These are phyloP conservation scores for Lerema accius DNA, from an alignment of 1,140 invertebrate species.

Conservation along the genomic window DNA sequence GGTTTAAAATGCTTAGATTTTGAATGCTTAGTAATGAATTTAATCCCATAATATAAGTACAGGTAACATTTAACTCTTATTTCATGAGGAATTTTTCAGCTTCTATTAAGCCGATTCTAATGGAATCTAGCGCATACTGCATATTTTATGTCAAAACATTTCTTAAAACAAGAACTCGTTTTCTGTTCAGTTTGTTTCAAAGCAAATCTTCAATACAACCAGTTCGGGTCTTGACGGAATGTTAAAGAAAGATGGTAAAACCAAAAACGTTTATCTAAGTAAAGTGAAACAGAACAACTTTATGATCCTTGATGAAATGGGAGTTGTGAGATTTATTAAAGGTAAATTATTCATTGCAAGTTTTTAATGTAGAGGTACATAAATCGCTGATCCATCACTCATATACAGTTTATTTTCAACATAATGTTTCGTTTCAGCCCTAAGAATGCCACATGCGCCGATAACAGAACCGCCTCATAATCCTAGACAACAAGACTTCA, in stretches of 20 bases:
- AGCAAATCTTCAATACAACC: conserved; percentile 42
- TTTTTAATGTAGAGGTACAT: no score
- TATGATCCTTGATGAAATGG: conserved; percentile 56
- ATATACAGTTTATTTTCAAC: no score
- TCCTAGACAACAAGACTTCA: conserved; percentile 7
- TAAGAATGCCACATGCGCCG: not conserved
- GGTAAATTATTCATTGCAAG: conserved; percentile 5
- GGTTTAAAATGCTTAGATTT: no score
- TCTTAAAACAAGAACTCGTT: no score
- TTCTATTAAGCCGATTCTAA: no score
- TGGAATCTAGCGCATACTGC: no score
- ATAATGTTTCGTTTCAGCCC: conserved; percentile 6
- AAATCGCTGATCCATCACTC: no score
- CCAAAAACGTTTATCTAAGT: conserved; percentile 44
- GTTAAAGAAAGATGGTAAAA: conserved; percentile 32
- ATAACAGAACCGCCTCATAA: not conserved
- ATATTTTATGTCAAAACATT: no score
- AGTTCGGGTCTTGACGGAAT: conserved; percentile 47
- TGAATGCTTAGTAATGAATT: no score
- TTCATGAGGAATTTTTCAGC: no score
- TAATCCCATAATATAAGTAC: no score
- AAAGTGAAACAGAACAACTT: conserved; percentile 56
- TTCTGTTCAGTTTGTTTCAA: conserved; percentile 51
- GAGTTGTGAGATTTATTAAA: conserved; percentile 31
- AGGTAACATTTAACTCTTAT: no score